Conservation (phyloP, 2,888 invertebrate species). For the Tenthredo distinguenda region DNA sequence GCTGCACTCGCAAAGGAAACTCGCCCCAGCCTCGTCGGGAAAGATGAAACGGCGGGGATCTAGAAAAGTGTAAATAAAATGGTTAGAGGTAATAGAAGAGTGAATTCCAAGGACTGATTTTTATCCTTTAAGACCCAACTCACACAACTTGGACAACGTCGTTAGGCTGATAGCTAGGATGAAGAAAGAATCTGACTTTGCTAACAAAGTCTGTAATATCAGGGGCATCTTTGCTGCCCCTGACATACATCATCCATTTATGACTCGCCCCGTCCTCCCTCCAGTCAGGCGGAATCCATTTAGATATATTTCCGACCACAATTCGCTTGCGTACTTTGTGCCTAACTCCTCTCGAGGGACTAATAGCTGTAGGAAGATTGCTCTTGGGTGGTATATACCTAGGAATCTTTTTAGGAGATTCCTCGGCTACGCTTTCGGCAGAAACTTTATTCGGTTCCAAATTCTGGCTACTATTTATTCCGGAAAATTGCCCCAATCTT, state of each 20-base stretch:
- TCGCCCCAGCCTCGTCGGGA: conserved; percentile 95
- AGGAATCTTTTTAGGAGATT: conserved; percentile 70
- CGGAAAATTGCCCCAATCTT: conserved; percentile 51
- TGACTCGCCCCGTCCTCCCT: conserved; percentile 87
- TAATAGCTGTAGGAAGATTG: conserved; percentile 63
- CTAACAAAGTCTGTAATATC: conserved; percentile 84
- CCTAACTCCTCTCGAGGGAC: conserved; percentile 71
- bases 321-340: conserved; percentile 74
- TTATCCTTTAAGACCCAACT: conserved; percentile 69
- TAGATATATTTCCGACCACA: conserved; percentile 88
- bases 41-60: conserved; percentile 90
- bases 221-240: conserved; percentile 83
- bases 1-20: conserved; percentile 90
- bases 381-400: conserved; percentile 75
- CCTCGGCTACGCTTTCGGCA: not conserved
- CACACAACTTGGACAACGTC: conserved; percentile 90
- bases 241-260: conserved; percentile 94
- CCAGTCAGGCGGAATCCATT: conserved; percentile 87
- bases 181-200: conserved; percentile 89
- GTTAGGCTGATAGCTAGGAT: conserved; percentile 93
- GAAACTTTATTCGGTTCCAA: not conserved
- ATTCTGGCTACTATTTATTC: not conserved
- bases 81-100: not conserved
- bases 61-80: conserved; percentile 72
- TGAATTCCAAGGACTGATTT: not conserved